Base-by-base conservation (phyloP, 2,888 invertebrate species). In the Eupithecia abbreviata region DNA sequence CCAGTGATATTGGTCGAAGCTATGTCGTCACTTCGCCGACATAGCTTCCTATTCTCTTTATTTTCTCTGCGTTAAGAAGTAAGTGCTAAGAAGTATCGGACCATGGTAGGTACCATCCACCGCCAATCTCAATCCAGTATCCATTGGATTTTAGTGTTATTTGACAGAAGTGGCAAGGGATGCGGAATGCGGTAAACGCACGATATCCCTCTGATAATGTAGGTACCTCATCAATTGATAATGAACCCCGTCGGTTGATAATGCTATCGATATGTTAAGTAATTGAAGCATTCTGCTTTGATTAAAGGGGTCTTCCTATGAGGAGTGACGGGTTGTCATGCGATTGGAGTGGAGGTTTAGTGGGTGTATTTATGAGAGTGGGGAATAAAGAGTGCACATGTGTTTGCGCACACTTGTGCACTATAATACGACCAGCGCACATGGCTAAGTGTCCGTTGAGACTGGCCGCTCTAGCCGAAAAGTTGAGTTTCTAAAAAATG, bases 141-240 rank as follows among this genome's bases (percentile, higher is more conserved):
- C 66, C 42, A 66, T 66, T 15, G 66, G 66, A 66, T 66, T 66
- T 66, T 86, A 86, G 84, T 87, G 87, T 85, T 87, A 85, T 80
- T 79, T 71, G 77, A 79, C 84, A 80, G 79, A 83, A 80, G 83
- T 85, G 80, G 80, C 80, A 79, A 82, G 87, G 85, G 84, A 83
- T 82, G 86, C 84, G 84, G 85, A 90, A 91, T 90, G 90, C 87
- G 85, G 80, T 84, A 81, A 79, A 82, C 82, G 82, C 92, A 92
- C 91, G 84, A 92, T 81, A 83, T 86, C 86, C 30, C 10, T 62
- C 62, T 62, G 62, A 62, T 62, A 62, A 62, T 62, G 62, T 30
- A 62, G 58, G 58, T 62, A 62, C 62, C 62, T 30, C 30, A 62
- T 62, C 62, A 62, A 62, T 62, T 62, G 62, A 62, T 62, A 62